Evolutionary conservation across 30 jellyfish, hydroid and myxozoan genomes (phyloP).

Genomic region (Phacellophora camtschatica): DNA sequence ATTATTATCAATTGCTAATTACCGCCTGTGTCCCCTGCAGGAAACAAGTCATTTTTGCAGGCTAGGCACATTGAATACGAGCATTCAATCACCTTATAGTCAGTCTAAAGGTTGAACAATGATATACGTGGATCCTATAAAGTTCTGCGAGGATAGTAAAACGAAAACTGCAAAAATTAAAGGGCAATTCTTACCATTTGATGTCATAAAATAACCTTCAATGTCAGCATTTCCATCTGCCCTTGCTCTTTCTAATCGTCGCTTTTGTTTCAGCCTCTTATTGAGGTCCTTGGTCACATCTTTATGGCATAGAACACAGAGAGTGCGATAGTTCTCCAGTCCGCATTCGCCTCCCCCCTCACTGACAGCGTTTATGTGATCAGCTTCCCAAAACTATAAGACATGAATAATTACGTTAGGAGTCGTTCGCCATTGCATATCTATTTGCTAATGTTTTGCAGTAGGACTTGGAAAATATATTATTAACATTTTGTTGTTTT

Average conservation of each 20-base stretch:
- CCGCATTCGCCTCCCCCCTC: slow-evolving; percentile 98
- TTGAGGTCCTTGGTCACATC: slow-evolving; percentile 70
- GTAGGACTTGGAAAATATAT: too few species aligned
- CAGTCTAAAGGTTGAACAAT: too few species aligned
- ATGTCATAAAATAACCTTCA: background rate
- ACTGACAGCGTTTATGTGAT: slow-evolving; percentile 76
- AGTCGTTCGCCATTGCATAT: background rate
- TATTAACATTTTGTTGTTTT: too few species aligned
- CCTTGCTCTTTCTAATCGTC: slow-evolving; percentile 12
- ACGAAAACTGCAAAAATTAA: background rate
- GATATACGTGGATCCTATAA: too few species aligned
- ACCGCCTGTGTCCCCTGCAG: too few species aligned
- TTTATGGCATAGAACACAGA: slow-evolving; percentile 83
- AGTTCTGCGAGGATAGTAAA: too few species aligned
- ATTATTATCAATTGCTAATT: too few species aligned
- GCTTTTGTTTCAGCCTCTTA: slow-evolving; percentile 16
- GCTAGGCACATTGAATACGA: too few species aligned
- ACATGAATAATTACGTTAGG: background rate
- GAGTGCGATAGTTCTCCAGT: slow-evolving; percentile 79
- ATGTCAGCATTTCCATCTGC: slow-evolving; percentile 47
- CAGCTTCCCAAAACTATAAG: slow-evolving; percentile 93
- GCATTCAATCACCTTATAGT: too few species aligned
- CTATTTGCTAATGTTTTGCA: too few species aligned
- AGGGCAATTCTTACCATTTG: background rate
- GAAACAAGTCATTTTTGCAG: too few species aligned